Conservation (phyloP, 2,113 vertebrate genomes). For the Nettapus auritus region DNA sequence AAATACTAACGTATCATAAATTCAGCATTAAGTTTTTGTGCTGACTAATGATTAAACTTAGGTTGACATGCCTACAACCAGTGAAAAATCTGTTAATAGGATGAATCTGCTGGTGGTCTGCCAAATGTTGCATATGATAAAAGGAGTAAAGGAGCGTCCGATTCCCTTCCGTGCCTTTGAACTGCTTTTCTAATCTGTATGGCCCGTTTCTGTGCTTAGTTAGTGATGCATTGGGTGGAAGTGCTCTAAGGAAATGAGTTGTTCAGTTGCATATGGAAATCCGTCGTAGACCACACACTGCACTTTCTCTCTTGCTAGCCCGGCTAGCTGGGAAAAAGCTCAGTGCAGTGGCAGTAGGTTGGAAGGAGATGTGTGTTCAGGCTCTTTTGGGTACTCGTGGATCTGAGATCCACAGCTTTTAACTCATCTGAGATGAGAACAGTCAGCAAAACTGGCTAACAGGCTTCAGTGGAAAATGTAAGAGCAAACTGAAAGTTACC, state of each 20-base stretch:
- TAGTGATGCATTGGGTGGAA: neutral
- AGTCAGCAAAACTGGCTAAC: neutral
- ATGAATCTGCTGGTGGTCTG: neutral
- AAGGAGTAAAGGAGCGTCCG: neutral
- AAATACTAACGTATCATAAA: neutral
- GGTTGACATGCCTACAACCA: neutral
- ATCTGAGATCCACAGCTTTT: neutral
- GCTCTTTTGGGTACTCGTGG: neutral
- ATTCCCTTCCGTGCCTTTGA: neutral
- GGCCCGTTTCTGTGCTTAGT: neutral
- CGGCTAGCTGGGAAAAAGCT: neutral
- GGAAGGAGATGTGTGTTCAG: neutral
- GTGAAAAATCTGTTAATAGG: neutral
- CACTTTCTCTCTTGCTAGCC: neutral
- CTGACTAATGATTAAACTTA: neutral
- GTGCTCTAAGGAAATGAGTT: slow-evolving; percentile 18
- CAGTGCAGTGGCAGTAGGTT: rapidly evolving
- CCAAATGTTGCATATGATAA: neutral
- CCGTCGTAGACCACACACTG: neutral
- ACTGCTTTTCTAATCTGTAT: neutral
- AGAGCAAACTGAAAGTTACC: neutral
- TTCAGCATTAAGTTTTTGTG: neutral
- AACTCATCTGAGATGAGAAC: neutral
- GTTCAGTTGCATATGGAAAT: neutral
- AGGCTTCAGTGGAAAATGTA: neutral